Evolutionary conservation across 2,888 invertebrate genomes (phyloP), one percentile per base, ranked within the genome.

Genomic region (Agrotis ipsilon): DNA sequence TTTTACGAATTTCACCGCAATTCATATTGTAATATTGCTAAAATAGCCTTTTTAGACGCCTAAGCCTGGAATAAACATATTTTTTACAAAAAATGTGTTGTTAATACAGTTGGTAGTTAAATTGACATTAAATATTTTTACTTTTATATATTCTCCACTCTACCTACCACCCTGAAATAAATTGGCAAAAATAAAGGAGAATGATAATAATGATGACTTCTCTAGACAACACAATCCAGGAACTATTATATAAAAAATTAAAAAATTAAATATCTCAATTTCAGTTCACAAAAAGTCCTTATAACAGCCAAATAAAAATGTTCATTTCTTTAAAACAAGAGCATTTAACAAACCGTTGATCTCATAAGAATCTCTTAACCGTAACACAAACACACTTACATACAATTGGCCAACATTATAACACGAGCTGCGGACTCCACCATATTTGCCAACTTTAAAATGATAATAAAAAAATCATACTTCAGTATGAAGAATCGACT

Each of bases 401-500:
- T 85, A 86, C 85, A 88, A 88, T 88, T 90, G 87, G 84, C 87
- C 88, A 85, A 87, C 89, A 89, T 90, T 89, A 85, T 87, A 89
- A 87, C 85, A 81, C 85, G 16, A 79, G 85, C 70, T 84, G 81
- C 67, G 71, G 63, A 76, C 72, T 78, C 84, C 85, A 83, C 88
- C 88, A 88, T 90, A 89, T 89, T 90, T 85, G 85, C 83, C 82
- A 87, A 92, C 92, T 92, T 92, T 92, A 88, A 89, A 92, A 92
- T 86, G 84, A 88, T 91, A 86, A 92, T 92, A 93, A 94, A 94
- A 83, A 93, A 93, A 92, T 90, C 91, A 92, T 91, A 90, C 89
- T 89, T 86, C 88, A 88, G 89, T 91, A 93, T 93, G 93, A 94
- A 93, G 89, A 92, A 94, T 93, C 92, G 92, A 92, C 91, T 92